Conservation (phyloP, 2,888 invertebrate genomes). For the Hetaerina titia region DNA sequence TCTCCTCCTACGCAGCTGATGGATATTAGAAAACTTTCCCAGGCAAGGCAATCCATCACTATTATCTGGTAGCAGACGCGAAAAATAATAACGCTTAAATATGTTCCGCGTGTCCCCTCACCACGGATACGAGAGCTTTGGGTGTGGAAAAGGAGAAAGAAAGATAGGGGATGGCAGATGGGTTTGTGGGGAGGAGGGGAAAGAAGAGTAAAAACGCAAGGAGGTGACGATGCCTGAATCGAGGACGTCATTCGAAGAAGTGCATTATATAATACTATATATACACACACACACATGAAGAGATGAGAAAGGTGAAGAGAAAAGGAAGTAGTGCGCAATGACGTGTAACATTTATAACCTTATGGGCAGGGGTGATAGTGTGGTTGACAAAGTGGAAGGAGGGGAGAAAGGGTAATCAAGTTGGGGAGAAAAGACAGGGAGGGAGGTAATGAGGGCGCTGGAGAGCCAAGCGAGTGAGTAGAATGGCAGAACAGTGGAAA, state of each 20-base stretch:
- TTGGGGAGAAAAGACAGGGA: background rate
- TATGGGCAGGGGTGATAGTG: background rate
- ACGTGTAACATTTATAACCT: constrained; percentile 13
- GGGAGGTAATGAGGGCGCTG: background rate
- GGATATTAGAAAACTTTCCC: constrained; percentile 69
- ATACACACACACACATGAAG: background rate
- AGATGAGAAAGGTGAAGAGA: background rate
- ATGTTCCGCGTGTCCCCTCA: constrained; percentile 66
- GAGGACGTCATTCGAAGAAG: background rate
- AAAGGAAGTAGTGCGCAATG: background rate
- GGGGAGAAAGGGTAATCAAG: background rate
- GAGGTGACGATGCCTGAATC: background rate
- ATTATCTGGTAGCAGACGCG: constrained; percentile 68
- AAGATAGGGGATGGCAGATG: background rate
- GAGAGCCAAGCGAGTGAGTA: background rate
- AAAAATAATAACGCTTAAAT: constrained; percentile 69
- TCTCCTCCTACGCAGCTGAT: constrained; percentile 57
- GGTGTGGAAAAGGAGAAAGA: background rate
- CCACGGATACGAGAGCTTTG: background rate
- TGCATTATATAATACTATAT: background rate
- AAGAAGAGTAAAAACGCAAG: background rate
- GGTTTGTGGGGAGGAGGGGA: background rate
- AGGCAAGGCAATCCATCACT: constrained; percentile 68
- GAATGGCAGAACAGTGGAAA: constrained; percentile 36
- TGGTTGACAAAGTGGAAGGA: background rate